phyloP scores from a whole-genome alignment of 1,140 invertebrate species.

The Cyclina sinensis region DNA sequence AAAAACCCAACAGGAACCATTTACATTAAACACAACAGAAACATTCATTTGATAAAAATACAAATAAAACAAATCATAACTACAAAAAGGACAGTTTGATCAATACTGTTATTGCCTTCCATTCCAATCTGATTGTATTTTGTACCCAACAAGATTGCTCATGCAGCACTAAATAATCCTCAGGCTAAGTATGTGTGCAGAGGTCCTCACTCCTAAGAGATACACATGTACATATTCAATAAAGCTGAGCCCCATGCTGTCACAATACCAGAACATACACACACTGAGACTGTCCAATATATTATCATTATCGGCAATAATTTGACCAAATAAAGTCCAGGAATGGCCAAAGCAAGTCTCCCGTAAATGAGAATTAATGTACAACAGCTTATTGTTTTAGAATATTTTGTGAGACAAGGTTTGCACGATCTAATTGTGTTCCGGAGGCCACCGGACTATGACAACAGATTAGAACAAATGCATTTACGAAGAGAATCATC shows the following conservation, averaged over 20 bases:
- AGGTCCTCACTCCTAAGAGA: neutral
- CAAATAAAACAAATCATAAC: too few relatives aligned
- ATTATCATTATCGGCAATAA: constrained; percentile 57
- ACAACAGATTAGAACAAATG: constrained; percentile 43
- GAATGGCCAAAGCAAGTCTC: constrained; percentile 8
- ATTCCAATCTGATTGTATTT: neutral
- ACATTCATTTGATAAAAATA: too few relatives aligned
- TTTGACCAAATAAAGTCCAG: constrained; percentile 49
- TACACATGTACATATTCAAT: neutral
- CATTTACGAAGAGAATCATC: constrained; percentile 32
- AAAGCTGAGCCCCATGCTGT: constrained; percentile 6
- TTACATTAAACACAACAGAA: too few relatives aligned
- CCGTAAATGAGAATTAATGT: constrained; percentile 64
- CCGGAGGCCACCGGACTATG: neutral
- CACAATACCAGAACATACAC: neutral
- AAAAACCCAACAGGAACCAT: too few relatives aligned
- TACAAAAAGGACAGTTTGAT: too few relatives aligned
- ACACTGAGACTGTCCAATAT: constrained; percentile 32
- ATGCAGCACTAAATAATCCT: neutral
- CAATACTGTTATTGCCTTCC: too few relatives aligned
- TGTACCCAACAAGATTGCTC: neutral
- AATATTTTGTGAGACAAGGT: neutral
- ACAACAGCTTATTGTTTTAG: constrained; percentile 28
- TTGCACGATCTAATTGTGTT: constrained; percentile 13
- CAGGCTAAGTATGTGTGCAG: too few relatives aligned